phyloP scores from a whole-genome alignment of 2,797 vertebrate genomes.

The Mareca penelope region DNA sequence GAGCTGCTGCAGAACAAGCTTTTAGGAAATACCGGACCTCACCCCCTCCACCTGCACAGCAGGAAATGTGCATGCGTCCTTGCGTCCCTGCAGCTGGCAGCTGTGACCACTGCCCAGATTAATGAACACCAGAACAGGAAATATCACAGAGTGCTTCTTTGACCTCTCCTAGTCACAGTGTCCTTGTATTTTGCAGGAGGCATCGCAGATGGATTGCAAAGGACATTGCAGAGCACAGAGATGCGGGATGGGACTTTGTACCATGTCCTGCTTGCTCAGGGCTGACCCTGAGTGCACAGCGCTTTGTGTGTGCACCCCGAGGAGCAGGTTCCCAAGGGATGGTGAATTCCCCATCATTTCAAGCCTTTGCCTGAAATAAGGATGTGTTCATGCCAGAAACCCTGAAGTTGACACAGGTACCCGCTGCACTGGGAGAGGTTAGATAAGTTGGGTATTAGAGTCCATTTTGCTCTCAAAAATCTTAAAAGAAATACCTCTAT shows the following conservation, averaged over 20 bases:
- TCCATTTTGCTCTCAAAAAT: background rate
- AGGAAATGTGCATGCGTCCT: rapidly evolving
- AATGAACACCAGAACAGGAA: background rate
- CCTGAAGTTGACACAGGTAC: background rate
- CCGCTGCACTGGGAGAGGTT: background rate
- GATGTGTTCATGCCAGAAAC: background rate
- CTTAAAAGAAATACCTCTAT: background rate
- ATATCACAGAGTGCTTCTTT: background rate
- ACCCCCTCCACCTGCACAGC: background rate
- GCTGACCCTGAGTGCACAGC: background rate
- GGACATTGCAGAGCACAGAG: background rate
- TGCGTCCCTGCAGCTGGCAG: background rate
- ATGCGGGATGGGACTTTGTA: background rate
- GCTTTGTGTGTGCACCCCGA: background rate
- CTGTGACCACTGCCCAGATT: background rate
- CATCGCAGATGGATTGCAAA: background rate
- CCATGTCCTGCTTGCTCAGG: background rate
- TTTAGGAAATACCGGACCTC: background rate
- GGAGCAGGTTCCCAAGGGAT: background rate
- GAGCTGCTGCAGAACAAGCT: background rate
- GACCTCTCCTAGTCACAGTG: background rate
- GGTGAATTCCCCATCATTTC: background rate
- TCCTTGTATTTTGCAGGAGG: background rate
- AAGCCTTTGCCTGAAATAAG: background rate
- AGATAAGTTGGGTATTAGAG: background rate